phyloP scores from a whole-genome alignment of 2,888 invertebrate genomes.

The Tenthredo livida region DNA sequence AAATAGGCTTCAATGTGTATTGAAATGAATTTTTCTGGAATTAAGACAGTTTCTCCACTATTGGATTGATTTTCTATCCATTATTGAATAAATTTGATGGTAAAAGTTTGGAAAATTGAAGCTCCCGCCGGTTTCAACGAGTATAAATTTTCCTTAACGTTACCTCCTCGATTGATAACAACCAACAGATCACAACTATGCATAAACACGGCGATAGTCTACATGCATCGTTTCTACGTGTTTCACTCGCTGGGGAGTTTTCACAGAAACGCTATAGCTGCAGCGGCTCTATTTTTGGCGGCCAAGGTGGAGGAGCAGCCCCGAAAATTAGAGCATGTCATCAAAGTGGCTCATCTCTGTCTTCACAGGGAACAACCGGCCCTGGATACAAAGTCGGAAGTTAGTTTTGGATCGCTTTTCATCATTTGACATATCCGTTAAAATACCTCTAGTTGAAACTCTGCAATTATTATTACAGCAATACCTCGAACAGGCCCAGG shows the following conservation, averaged over 20 bases:
- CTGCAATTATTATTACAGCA: slow-evolving; percentile 74
- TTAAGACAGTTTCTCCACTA: too few species aligned
- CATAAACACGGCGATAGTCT: slow-evolving; percentile 99
- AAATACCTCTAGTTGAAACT: slow-evolving; percentile 32
- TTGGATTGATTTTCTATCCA: too few species aligned
- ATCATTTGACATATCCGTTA: background rate
- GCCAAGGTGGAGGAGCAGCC: slow-evolving; percentile 99
- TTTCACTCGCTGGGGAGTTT: slow-evolving; percentile 98
- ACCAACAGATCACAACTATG: slow-evolving; percentile 91
- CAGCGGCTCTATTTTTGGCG: slow-evolving; percentile 96
- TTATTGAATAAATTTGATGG: too few species aligned
- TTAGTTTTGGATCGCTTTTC: slow-evolving; percentile 68
- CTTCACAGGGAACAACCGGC: slow-evolving; percentile 85
- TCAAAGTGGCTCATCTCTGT: slow-evolving; percentile 94
- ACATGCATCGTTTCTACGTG: slow-evolving; percentile 99
- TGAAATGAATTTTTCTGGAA: too few species aligned
- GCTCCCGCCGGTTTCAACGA: too few species aligned
- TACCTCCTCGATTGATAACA: slow-evolving; percentile 54
- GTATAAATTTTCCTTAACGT: slow-evolving; percentile 69
- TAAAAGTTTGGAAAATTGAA: too few species aligned
- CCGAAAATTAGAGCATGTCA: slow-evolving; percentile 97
- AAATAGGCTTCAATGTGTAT: background rate
- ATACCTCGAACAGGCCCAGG: slow-evolving; percentile 90
- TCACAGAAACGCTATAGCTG: slow-evolving; percentile 95
- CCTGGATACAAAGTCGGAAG: slow-evolving; percentile 89